Conservation (phyloP, 2,888 invertebrate species). For the Phorcus lineatus region DNA sequence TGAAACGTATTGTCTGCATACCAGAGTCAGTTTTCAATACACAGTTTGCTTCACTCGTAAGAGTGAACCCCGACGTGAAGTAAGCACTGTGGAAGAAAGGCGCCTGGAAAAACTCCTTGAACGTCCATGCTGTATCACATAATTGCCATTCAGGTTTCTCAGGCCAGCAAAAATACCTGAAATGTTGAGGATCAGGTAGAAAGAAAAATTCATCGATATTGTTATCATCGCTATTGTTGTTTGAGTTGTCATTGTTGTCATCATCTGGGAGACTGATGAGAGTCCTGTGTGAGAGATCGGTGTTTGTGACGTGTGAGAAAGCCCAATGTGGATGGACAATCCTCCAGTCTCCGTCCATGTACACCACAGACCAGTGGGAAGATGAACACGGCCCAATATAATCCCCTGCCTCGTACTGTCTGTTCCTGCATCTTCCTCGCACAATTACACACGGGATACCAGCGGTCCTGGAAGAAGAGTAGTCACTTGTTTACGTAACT, state of each 20-base stretch:
- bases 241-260: neutral
- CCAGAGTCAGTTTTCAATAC: neutral
- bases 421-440: slow-evolving; percentile 56
- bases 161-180: neutral
- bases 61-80: neutral
- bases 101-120: neutral
- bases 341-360: slow-evolving; percentile 59
- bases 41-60: neutral
- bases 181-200: neutral
- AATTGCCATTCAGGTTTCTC: neutral
- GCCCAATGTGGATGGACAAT: slow-evolving; percentile 65
- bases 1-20: slow-evolving; percentile 1
- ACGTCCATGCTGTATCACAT: neutral
- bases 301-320: slow-evolving; percentile 38
- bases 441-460: slow-evolving; percentile 57
- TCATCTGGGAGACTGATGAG: neutral
- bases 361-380: slow-evolving; percentile 62
- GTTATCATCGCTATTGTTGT: neutral
- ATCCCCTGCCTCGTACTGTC: slow-evolving; percentile 57
- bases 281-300: neutral
- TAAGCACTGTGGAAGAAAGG: neutral
- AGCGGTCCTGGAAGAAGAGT: slow-evolving; percentile 47
- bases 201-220: slow-evolving; percentile 41
- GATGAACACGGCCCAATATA: slow-evolving; percentile 34
- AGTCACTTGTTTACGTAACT: no score